These are phyloP conservation scores for Drosophila lacicola DNA, from an alignment of 2,888 invertebrate genomes.

Conservation along the genomic window DNA sequence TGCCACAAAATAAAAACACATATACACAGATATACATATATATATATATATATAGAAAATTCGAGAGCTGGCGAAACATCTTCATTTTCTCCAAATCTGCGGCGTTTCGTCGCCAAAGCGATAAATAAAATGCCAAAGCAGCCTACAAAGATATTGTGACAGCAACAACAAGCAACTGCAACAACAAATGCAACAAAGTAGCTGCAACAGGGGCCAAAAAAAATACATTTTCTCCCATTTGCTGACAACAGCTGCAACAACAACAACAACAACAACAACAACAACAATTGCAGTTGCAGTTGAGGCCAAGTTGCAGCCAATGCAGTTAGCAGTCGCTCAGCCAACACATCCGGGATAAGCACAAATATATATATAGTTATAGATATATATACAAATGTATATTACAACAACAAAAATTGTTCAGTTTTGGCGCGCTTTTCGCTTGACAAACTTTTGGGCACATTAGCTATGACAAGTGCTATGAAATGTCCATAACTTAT, in stretches of 20 bases:
- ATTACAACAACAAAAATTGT: constrained; percentile 12
- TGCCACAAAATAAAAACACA: constrained; percentile 12
- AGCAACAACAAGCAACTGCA: constrained; percentile 22
- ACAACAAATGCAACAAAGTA: constrained; percentile 23
- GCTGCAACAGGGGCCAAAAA: constrained; percentile 13
- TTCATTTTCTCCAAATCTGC: constrained; percentile 17
- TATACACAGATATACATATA: too few relatives aligned
- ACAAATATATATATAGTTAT: constrained; percentile 32
- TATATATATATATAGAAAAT: neutral
- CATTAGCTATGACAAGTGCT: constrained; percentile 7
- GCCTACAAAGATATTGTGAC: constrained; percentile 52
- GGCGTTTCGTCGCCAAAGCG: constrained; percentile 11
- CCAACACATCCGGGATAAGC: constrained; percentile 55
- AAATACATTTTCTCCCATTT: constrained; percentile 48
- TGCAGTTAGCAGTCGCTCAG: constrained; percentile 39
- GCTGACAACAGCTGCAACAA: constrained; percentile 31
- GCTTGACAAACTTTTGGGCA: constrained; percentile 1
- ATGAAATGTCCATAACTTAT: neutral
- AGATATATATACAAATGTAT: neutral
- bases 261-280: constrained; percentile 12
- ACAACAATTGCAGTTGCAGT: constrained; percentile 13
- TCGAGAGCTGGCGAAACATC: constrained; percentile 35
- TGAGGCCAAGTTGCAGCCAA: too few relatives aligned
- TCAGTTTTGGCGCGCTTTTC: constrained; percentile 49
- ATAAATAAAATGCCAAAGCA: constrained; percentile 62